Conservation (phyloP, 2,797 vertebrate species). For the Vespertilio murinus region DNA sequence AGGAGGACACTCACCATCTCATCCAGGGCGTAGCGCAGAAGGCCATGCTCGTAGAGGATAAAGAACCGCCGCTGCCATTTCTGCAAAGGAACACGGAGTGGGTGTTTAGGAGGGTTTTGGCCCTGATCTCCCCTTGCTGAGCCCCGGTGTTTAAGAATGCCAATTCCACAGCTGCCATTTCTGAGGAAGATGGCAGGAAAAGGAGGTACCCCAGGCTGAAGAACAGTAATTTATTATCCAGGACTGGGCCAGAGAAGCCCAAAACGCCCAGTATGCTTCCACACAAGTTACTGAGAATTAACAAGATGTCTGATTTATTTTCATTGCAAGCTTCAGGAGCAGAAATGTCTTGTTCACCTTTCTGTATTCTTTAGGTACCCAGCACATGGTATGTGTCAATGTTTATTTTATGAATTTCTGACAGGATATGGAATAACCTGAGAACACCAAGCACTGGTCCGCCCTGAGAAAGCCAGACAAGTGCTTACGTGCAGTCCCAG, state of each 20-base stretch:
- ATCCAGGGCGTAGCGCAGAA: slow-evolving; percentile 96
- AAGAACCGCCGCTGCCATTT: slow-evolving; percentile 99
- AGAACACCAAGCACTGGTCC: background rate
- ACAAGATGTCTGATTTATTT: background rate
- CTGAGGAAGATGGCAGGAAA: background rate
- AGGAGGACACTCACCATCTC: slow-evolving; percentile 92
- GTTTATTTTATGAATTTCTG: background rate
- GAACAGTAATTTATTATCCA: background rate
- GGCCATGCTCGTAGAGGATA: slow-evolving; percentile 96
- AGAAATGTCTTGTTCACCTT: background rate
- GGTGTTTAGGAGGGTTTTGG: background rate
- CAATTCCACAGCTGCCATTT: background rate
- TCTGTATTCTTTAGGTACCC: background rate
- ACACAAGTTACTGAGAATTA: background rate
- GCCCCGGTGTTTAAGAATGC: accelerated
- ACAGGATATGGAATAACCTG: background rate
- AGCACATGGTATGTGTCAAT: background rate
- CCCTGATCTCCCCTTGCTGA: background rate
- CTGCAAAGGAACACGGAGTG: slow-evolving; percentile 82
- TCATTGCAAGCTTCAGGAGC: background rate
- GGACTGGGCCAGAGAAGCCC: background rate
- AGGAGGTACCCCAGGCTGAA: background rate
- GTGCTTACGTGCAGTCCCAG: background rate
- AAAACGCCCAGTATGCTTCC: background rate
- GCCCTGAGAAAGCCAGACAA: background rate